Conservation (phyloP, 2,888 invertebrate species). For the Xanthia icteritia region DNA sequence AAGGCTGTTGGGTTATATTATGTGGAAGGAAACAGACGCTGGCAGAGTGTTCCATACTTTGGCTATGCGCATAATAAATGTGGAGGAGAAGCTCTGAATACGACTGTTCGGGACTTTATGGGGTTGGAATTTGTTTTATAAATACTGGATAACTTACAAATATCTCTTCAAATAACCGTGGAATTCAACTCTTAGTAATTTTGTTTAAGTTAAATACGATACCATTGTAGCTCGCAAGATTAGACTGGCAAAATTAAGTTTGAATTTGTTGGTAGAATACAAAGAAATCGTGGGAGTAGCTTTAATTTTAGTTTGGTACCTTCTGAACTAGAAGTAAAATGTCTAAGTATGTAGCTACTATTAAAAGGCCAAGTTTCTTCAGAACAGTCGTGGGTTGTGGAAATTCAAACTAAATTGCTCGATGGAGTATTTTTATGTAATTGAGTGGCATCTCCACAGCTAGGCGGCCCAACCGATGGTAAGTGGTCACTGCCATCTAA, state of each 20-base stretch:
- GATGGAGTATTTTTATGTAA: neutral
- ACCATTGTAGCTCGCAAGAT: neutral
- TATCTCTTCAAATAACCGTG: neutral
- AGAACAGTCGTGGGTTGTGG: neutral
- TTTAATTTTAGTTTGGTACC: conserved; percentile 28
- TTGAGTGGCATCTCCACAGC: neutral
- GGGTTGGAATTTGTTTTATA: neutral
- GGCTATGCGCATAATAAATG: no score
- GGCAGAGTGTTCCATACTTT: neutral
- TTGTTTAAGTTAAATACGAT: neutral
- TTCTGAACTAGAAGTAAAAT: conserved; percentile 6
- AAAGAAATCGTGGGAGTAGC: conserved; percentile 40
- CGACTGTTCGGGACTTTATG: neutral
- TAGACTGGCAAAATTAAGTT: conserved; percentile 12
- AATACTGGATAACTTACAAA: neutral
- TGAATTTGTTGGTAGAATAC: conserved; percentile 6
- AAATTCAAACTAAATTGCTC: neutral
- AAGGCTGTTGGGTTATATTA: no score
- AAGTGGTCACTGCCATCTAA: neutral
- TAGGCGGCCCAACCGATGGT: neutral
- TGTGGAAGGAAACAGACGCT: neutral
- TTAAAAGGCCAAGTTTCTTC: neutral
- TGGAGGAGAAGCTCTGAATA: neutral
- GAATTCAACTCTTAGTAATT: neutral
- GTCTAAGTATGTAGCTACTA: neutral